phyloP scores from a whole-genome alignment of 2,797 vertebrate genomes.

The Buceros bicornis region DNA sequence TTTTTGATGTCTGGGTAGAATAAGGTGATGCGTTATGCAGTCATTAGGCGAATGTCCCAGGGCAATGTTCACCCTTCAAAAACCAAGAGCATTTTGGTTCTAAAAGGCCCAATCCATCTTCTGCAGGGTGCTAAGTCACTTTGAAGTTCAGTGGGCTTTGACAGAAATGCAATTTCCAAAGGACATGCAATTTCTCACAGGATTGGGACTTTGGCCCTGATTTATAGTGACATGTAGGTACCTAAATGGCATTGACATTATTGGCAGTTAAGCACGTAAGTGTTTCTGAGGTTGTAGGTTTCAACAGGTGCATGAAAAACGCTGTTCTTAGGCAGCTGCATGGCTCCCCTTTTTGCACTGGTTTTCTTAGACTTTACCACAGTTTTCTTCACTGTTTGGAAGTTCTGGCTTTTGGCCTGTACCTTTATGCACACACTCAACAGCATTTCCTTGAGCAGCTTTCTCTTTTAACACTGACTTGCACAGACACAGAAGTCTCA shows the following conservation, averaged over 20 bases:
- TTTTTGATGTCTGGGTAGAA: background rate
- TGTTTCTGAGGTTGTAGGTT: background rate
- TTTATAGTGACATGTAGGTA: background rate
- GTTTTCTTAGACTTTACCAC: background rate
- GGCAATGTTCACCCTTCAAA: background rate
- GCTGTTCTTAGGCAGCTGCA: background rate
- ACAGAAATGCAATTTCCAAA: background rate
- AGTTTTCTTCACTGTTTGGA: background rate
- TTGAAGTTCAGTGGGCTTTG: background rate
- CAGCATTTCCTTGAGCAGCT: background rate
- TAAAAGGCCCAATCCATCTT: background rate
- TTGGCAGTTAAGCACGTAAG: background rate
- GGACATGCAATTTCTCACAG: background rate
- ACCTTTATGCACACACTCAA: conserved; percentile 7
- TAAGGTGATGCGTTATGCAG: background rate
- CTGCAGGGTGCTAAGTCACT: background rate
- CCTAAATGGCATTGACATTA: rapidly evolving
- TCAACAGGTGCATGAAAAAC: background rate
- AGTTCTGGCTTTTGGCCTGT: background rate
- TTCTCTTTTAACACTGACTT: background rate
- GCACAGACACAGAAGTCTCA: background rate
- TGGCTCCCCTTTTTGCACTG: background rate
- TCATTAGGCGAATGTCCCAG: rapidly evolving
- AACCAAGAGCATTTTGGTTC: background rate
- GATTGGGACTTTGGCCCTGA: background rate